Evolutionary conservation across 2,888 invertebrate genomes (phyloP).

Genomic region (Iselma pallidipennis): DNA sequence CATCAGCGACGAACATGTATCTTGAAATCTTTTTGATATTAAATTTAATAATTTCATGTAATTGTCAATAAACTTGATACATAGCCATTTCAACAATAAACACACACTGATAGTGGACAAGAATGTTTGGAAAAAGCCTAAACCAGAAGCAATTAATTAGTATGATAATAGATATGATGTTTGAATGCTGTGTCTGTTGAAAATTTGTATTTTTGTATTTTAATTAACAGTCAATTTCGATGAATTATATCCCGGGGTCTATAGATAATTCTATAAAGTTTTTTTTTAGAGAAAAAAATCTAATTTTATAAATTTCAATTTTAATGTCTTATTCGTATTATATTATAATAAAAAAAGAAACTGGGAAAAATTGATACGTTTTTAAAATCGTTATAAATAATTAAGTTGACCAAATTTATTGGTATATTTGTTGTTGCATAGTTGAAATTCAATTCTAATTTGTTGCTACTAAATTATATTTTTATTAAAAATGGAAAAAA

Average conservation of each 20-base stretch:
- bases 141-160: constrained; percentile 10
- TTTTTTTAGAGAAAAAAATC: too few relatives aligned
- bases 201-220: constrained; percentile 1
- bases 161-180: constrained; percentile 5
- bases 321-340: background rate
- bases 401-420: too few relatives aligned
- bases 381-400: too few relatives aligned
- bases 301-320: background rate
- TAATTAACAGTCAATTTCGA: constrained; percentile 8
- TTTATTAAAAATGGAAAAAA: too few relatives aligned
- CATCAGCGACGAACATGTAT: background rate
- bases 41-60: background rate
- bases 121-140: background rate
- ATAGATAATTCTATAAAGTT: too few relatives aligned
- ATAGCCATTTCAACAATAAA: background rate
- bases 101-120: background rate
- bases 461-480: too few relatives aligned
- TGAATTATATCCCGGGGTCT: constrained; percentile 4
- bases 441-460: too few relatives aligned
- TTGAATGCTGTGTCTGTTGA: background rate
- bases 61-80: constrained; percentile 1
- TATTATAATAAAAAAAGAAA: too few relatives aligned
- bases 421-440: too few relatives aligned
- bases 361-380: too few relatives aligned
- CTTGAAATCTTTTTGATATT: background rate